Evolutionary conservation across 2,888 invertebrate genomes (phyloP).

Genomic region (Lacanobia wlatinum): DNA sequence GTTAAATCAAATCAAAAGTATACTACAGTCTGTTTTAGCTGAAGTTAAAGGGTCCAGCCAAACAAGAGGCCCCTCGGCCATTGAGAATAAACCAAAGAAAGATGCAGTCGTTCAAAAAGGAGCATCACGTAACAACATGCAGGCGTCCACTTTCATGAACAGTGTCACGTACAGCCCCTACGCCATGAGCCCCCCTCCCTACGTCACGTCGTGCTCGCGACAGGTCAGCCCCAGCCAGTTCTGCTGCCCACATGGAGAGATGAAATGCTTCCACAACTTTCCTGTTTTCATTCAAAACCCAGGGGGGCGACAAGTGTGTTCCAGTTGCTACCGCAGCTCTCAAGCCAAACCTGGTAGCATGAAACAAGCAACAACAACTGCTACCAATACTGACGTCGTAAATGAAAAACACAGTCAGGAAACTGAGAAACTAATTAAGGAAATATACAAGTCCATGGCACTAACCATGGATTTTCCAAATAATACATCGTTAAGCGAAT

Average conservation of each 20-base stretch:
- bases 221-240: slow-evolving; percentile 69
- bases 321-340: slow-evolving; percentile 71
- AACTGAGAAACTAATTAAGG: slow-evolving; percentile 83
- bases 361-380: slow-evolving; percentile 68
- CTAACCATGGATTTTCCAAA: slow-evolving; percentile 72
- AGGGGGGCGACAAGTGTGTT: slow-evolving; percentile 72
- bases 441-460: slow-evolving; percentile 86
- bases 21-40: slow-evolving; percentile 81
- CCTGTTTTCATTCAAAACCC: slow-evolving; percentile 79
- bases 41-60: slow-evolving; percentile 82
- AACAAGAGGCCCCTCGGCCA: slow-evolving; percentile 54
- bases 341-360: slow-evolving; percentile 46
- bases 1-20: slow-evolving; percentile 83
- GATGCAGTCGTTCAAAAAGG: slow-evolving; percentile 82
- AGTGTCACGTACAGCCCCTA: slow-evolving; percentile 80
- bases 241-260: slow-evolving; percentile 66
- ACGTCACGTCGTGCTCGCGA: slow-evolving; percentile 73
- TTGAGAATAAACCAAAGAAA: slow-evolving; percentile 72
- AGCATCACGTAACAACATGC: slow-evolving; percentile 73
- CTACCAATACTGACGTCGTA: slow-evolving; percentile 79
- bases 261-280: slow-evolving; percentile 78
- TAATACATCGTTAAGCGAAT: slow-evolving; percentile 73
- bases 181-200: slow-evolving; percentile 74
- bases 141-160: slow-evolving; percentile 76
- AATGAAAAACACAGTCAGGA: slow-evolving; percentile 71